Percentiles rank a stretch among this genome's conserved stretches.
phyloP scores from a whole-genome alignment of 2,888 invertebrate species.

The Lithophane ornitopus region DNA sequence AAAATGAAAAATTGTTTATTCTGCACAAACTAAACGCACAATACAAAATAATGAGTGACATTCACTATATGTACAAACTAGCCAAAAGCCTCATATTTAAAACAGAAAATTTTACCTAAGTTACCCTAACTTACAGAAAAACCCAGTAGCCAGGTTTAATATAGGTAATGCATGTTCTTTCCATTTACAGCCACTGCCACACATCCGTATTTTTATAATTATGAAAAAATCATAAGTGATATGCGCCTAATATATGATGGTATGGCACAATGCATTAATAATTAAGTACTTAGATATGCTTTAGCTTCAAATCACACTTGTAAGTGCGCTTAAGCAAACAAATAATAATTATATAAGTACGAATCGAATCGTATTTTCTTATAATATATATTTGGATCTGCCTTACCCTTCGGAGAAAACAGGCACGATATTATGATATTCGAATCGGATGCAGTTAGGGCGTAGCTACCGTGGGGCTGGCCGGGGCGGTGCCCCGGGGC shows the following conservation, averaged over 20 bases:
- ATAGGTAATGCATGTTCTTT: neutral
- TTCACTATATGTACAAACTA: too few species aligned
- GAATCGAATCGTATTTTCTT: neutral
- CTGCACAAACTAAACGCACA: too few species aligned
- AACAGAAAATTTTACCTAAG: neutral
- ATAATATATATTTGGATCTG: neutral
- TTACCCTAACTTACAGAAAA: neutral
- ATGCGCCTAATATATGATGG: constrained; percentile 10
- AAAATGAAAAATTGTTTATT: too few species aligned
- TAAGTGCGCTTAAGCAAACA: neutral
- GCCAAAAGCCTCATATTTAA: too few species aligned
- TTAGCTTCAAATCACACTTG: neutral
- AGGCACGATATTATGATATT: neutral
- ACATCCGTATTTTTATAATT: constrained; percentile 1
- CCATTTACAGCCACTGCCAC: constrained; percentile 19
- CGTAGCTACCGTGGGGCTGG: too few species aligned
- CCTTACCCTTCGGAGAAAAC: neutral
- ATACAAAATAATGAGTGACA: too few species aligned
- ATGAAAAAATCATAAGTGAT: constrained; percentile 3
- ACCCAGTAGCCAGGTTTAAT: neutral
- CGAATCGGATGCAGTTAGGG: too few species aligned
- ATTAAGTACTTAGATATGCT: neutral
- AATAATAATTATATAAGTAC: too few species aligned
- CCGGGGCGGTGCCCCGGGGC: too few species aligned
- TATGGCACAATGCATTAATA: neutral